phyloP scores from a whole-genome alignment of 2,113 vertebrate species.

The Salvelinus sp. region DNA sequence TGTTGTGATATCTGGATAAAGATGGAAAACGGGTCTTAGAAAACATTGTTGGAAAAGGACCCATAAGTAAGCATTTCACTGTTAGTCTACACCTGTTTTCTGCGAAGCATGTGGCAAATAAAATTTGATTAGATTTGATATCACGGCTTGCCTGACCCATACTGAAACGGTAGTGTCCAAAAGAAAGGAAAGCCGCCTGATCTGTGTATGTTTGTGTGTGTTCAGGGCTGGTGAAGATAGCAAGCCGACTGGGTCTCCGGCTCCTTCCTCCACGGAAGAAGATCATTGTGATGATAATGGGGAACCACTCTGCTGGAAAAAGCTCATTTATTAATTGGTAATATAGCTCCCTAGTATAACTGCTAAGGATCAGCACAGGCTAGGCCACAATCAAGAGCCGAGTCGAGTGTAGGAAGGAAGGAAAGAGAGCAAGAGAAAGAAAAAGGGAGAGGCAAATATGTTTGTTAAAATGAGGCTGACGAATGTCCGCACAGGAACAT shows the following conservation, averaged over 20 bases:
- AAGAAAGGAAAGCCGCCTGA: not conserved
- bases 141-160: not conserved
- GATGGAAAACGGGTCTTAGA: too few relatives aligned
- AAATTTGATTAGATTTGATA: too few relatives aligned
- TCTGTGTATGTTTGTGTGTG: slow-evolving; percentile 11
- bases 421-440: not conserved
- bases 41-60: too few relatives aligned
- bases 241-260: slow-evolving; percentile 66
- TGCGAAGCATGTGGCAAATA: too few relatives aligned
- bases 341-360: slow-evolving; percentile 10
- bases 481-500: not conserved
- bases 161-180: not conserved
- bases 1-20: too few relatives aligned
- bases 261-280: slow-evolving; percentile 78
- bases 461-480: not conserved
- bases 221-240: slow-evolving; percentile 75
- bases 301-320: slow-evolving; percentile 80
- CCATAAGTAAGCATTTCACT: too few relatives aligned
- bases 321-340: slow-evolving; percentile 83
- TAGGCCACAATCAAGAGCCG: not conserved
- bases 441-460: too few relatives aligned
- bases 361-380: too few relatives aligned
- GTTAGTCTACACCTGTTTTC: too few relatives aligned
- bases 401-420: not conserved
- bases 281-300: slow-evolving; percentile 79